These are phyloP conservation scores for Heterodera carotae DNA, from an alignment of 1,140 invertebrate species.

Conservation along the genomic window DNA sequence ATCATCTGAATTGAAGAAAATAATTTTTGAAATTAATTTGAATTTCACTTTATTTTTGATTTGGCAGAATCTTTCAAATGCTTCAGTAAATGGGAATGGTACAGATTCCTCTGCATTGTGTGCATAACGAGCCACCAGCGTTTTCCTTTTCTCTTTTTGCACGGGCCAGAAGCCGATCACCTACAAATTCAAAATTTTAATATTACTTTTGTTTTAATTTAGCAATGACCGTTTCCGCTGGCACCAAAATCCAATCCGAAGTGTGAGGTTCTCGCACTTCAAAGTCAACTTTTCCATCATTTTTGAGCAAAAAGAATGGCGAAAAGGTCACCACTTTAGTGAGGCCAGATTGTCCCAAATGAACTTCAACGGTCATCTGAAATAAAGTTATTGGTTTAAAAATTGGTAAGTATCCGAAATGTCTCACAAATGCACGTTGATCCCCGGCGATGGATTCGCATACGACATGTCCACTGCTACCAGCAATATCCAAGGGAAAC, in stretches of 20 bases:
- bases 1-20: slow-evolving; percentile 71
- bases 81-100: slow-evolving; percentile 81
- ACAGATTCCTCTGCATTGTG: slow-evolving; percentile 74
- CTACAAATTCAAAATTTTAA: slow-evolving; percentile 64
- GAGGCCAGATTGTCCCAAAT: slow-evolving; percentile 83
- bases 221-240: slow-evolving; percentile 49
- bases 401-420: no score
- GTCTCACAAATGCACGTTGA: no score
- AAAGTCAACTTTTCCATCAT: slow-evolving; percentile 75
- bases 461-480: slow-evolving; percentile 65
- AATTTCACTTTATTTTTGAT: slow-evolving; percentile 72
- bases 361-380: slow-evolving; percentile 88
- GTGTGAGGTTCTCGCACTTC: slow-evolving; percentile 76
- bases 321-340: slow-evolving; percentile 95
- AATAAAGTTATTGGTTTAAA: neutral
- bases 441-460: neutral
- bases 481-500: slow-evolving; percentile 94
- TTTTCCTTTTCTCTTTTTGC: slow-evolving; percentile 66
- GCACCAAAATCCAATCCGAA: slow-evolving; percentile 53
- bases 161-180: slow-evolving; percentile 84
- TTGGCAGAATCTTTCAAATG: slow-evolving; percentile 79
- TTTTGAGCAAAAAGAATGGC: slow-evolving; percentile 89
- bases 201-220: neutral
- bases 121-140: slow-evolving; percentile 66
- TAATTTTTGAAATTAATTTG: slow-evolving; percentile 12